Evolutionary conservation across 1,140 invertebrate species (phyloP).

Genomic region (Eueides isabella): DNA sequence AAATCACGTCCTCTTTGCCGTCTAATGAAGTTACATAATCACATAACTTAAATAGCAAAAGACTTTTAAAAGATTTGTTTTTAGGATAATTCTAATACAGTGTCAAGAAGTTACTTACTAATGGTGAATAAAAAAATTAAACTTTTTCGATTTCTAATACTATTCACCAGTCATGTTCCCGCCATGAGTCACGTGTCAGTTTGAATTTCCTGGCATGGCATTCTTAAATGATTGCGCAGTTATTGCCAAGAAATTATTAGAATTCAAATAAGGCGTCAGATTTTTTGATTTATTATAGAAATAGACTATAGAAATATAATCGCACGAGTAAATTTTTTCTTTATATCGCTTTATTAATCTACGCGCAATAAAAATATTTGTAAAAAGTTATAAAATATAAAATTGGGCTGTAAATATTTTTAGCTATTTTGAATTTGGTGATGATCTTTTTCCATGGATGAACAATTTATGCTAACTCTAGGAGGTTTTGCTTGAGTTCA

Average conservation of each 20-base stretch:
- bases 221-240: slow-evolving; percentile 25
- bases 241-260: slow-evolving; percentile 20
- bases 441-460: too few relatives aligned
- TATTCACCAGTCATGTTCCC: slow-evolving; percentile 19
- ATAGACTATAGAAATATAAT: not conserved
- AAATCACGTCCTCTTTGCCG: too few relatives aligned
- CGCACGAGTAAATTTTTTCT: not conserved
- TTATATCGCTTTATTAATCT: not conserved
- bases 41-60: too few relatives aligned
- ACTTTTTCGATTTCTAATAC: slow-evolving; percentile 5
- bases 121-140: not conserved
- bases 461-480: too few relatives aligned
- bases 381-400: not conserved
- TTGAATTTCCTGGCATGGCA: slow-evolving; percentile 19
- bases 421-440: too few relatives aligned
- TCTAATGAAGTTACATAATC: too few relatives aligned
- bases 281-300: not conserved
- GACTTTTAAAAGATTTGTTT: too few relatives aligned
- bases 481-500: too few relatives aligned
- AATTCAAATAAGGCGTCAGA: slow-evolving; percentile 1
- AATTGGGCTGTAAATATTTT: too few relatives aligned
- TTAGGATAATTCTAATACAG: too few relatives aligned
- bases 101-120: not conserved
- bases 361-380: too few relatives aligned
- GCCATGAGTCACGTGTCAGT: slow-evolving; percentile 18